Evolutionary conservation across 2,113 vertebrate genomes (phyloP).

Genomic region (Tetrax tetrax): DNA sequence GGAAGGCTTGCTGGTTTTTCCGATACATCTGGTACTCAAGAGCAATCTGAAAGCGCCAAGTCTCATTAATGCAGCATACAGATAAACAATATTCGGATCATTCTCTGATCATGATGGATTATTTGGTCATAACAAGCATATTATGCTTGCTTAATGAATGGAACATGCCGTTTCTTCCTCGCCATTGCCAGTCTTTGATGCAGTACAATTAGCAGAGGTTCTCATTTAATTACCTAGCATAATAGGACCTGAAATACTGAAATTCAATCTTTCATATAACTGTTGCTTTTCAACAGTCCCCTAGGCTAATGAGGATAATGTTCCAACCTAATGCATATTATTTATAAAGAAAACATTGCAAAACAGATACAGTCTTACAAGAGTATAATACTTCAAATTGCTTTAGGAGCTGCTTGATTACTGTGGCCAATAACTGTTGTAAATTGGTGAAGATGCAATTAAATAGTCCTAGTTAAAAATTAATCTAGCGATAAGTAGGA

Average conservation of each 20-base stretch:
- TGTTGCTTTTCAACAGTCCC: conserved; percentile 19
- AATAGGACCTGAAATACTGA: conserved; percentile 40
- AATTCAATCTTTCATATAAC: conserved; percentile 30
- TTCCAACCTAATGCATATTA: conserved; percentile 12
- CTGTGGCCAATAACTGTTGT: background rate
- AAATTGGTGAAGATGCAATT: conserved; percentile 21
- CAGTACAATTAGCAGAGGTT: conserved; percentile 3
- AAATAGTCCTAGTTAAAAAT: conserved; percentile 18
- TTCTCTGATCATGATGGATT: background rate
- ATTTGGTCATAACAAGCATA: background rate
- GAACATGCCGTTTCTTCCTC: background rate
- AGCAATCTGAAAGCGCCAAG: background rate
- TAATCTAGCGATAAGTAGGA: background rate
- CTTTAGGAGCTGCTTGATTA: conserved; percentile 40
- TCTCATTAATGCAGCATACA: background rate
- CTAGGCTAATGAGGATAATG: conserved; percentile 41
- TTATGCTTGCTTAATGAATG: background rate
- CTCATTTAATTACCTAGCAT: conserved; percentile 27
- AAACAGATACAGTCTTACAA: conserved; percentile 18
- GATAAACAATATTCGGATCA: background rate
- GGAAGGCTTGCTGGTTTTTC: background rate
- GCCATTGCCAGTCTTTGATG: background rate
- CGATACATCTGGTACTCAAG: background rate
- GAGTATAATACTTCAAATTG: conserved; percentile 14
- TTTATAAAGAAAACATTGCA: conserved; percentile 9